Evolutionary conservation across 2,888 invertebrate genomes (phyloP), one percentile per base, ranked within the genome.

Genomic region (Agelastica alni): DNA sequence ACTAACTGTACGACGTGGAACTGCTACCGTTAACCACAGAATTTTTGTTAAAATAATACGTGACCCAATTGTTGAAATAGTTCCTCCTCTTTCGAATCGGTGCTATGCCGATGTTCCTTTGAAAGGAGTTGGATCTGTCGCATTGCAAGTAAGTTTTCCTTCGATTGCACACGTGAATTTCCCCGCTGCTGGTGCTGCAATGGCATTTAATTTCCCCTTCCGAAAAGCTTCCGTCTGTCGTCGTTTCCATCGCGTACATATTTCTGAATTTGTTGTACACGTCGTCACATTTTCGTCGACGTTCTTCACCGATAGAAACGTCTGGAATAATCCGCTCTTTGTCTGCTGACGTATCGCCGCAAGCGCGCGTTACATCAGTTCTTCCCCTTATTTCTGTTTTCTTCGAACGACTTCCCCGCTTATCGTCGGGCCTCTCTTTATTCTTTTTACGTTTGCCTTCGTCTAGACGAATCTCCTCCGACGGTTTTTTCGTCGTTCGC

Each of bases 1-100:
- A n/a, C n/a, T n/a, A n/a, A n/a, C n/a, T n/a, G n/a, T 51, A 36
- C 12, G 58, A 62, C 22, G 46, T 41, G 9, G 56, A 53, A 44
- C 55, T 61, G 45, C 59, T 59, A 32, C 59, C 58, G 28, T 60
- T 49, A 7, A 49, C 12, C 1, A 18, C 2, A 18, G 36, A n/a
- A 36, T 53, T 45, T 22, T 51, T 48, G 31, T 63, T 62, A 22
- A 66, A 44, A 59, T 70, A 72, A 58, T 72, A 72, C 2, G 73
- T 63, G 9, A 71, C 62, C 70, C 71, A 72, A 45, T 74, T 69
- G 55, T 70, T 69, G 51, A 70, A 70, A 53, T 69, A 64, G 18
- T 61, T 64, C 46, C 65, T 68, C 31, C 64, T 58, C 26, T 65
- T 51, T 14, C 56, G 31, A 26, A 60, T 37, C 9, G 41, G 46